phyloP scores from a whole-genome alignment of 2,113 vertebrate genomes.

The Todiramphus saurophagus region DNA sequence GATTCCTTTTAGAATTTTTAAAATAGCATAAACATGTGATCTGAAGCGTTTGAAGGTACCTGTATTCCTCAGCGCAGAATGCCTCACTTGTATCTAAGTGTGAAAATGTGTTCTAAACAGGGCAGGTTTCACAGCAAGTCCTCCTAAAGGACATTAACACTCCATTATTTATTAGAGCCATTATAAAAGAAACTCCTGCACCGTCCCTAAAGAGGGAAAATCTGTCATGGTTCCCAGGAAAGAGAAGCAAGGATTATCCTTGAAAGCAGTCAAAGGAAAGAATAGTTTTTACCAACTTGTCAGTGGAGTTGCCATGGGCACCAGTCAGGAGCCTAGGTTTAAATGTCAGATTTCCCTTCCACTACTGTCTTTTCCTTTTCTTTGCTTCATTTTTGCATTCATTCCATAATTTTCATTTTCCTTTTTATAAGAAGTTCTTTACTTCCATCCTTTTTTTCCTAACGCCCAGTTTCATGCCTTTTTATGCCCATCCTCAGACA shows the following conservation, averaged over 20 bases:
- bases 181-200: conserved; percentile 70
- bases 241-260: conserved; percentile 75
- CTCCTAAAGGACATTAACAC: conserved; percentile 54
- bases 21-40: neutral
- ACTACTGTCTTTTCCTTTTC: conserved; percentile 39
- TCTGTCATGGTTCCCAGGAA: conserved; percentile 75
- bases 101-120: conserved; percentile 66
- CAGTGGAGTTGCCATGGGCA: conserved; percentile 77
- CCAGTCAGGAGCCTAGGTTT: conserved; percentile 52
- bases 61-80: conserved; percentile 15
- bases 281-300: conserved; percentile 74
- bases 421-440: neutral
- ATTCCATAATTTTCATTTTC: neutral
- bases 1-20: neutral
- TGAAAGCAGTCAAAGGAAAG: conserved; percentile 73
- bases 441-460: neutral
- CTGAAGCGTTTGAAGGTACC: neutral
- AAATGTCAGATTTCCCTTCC: conserved; percentile 72
- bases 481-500: neutral
- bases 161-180: conserved; percentile 74
- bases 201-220: conserved; percentile 56
- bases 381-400: conserved; percentile 42
- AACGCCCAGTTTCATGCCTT: neutral
- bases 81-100: neutral
- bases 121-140: conserved; percentile 60